Evolutionary conservation across 2,113 vertebrate genomes (phyloP).

Genomic region (Neogale vison): DNA sequence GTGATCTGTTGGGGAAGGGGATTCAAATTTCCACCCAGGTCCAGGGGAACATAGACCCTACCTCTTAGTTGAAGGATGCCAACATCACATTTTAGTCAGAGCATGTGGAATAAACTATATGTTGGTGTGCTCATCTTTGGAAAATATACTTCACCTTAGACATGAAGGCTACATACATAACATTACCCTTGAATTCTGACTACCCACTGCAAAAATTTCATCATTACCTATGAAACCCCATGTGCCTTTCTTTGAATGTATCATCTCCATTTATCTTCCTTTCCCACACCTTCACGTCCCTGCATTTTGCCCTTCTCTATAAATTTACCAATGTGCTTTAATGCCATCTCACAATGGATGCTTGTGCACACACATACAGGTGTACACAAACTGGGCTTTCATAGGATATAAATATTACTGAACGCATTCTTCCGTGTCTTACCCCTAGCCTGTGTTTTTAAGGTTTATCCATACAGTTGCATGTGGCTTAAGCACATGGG

Average conservation of each 20-base stretch:
- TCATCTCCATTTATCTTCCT: neutral
- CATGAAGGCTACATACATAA: neutral
- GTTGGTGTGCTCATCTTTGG: neutral
- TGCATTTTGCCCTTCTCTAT: neutral
- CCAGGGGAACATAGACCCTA: neutral
- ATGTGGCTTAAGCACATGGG: neutral
- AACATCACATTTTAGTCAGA: neutral
- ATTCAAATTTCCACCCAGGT: neutral
- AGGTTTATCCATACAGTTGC: neutral
- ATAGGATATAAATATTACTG: neutral
- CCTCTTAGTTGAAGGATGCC: neutral
- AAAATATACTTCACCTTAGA: neutral
- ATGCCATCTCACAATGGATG: too few relatives aligned
- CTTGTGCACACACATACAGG: too few relatives aligned
- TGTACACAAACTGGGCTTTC: neutral
- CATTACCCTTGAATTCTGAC: neutral
- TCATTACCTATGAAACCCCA: neutral
- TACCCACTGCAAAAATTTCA: neutral
- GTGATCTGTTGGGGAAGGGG: neutral
- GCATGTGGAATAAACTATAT: too few relatives aligned
- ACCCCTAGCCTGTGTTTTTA: neutral
- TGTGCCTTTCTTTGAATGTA: neutral
- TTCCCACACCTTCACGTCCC: neutral
- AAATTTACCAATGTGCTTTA: neutral
- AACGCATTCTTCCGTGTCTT: neutral